Conservation (phyloP, 2,113 vertebrate species). For the Dromaius novaehollandiae region DNA sequence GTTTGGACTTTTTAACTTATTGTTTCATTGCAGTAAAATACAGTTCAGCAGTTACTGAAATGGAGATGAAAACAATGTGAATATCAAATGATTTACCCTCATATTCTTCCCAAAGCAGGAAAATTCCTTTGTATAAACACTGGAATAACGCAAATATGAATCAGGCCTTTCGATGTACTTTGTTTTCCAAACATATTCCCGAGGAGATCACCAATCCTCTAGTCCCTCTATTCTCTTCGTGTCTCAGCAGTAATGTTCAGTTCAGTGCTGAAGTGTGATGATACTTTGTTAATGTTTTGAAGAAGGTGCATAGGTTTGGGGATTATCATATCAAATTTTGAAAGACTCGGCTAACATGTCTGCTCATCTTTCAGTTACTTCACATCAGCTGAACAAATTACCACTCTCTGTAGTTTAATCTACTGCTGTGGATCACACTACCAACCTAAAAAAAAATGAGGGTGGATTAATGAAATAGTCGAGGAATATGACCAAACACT, state of each 20-base stretch:
- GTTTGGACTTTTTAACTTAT: neutral
- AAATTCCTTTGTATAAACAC: neutral
- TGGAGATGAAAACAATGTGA: neutral
- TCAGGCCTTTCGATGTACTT: neutral
- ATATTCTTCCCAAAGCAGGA: neutral
- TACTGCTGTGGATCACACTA: constrained; percentile 45
- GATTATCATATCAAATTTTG: constrained; percentile 37
- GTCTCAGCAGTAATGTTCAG: neutral
- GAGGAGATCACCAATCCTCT: neutral
- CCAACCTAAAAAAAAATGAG: constrained; percentile 58
- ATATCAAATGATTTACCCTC: constrained; percentile 2
- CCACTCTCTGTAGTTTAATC: constrained; percentile 31
- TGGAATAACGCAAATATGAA: neutral
- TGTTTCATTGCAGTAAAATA: neutral
- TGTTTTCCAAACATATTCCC: neutral
- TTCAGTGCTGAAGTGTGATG: neutral
- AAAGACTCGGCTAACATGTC: neutral
- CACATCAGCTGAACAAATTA: constrained; percentile 49
- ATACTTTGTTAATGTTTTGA: constrained; percentile 10
- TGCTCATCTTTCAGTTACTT: constrained; percentile 51
- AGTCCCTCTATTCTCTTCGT: neutral
- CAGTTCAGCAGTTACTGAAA: neutral
- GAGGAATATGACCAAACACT: constrained; percentile 36
- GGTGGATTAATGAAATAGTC: constrained; percentile 32
- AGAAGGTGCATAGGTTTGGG: neutral